These are phyloP conservation scores for Phallusia fumigata DNA, from an alignment of 23 tunicate genomes.

Conservation along the genomic window DNA sequence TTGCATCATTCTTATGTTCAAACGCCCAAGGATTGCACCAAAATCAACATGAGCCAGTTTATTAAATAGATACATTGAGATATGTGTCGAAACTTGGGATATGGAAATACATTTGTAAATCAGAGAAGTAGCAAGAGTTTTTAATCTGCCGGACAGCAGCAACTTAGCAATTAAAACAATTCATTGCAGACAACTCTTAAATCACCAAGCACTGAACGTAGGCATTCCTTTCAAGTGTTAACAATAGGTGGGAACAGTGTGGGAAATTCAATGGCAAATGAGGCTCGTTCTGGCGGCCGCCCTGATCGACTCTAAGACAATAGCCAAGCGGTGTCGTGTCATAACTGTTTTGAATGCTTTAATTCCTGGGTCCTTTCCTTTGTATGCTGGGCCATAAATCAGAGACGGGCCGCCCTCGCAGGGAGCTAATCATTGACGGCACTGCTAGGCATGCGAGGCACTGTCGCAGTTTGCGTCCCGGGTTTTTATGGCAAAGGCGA, in stretches of 20 bases:
- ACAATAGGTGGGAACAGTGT: not conserved
- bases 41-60: no score
- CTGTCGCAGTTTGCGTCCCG: not conserved
- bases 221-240: not conserved
- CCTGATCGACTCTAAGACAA: not conserved
- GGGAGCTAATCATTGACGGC: slow-evolving; percentile 21
- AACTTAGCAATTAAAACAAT: no score
- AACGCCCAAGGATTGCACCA: no score
- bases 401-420: not conserved
- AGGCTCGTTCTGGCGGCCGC: not conserved
- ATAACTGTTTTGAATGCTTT: slow-evolving; percentile 10
- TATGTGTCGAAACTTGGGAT: no score
- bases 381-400: slow-evolving; percentile 28
- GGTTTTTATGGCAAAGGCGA: not conserved
- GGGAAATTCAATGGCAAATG: slow-evolving; percentile 10
- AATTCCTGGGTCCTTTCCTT: slow-evolving; percentile 14
- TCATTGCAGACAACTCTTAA: no score
- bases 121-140: no score
- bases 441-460: not conserved
- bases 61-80: no score
- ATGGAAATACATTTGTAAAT: no score
- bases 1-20: no score
- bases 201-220: no score
- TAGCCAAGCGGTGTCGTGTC: not conserved
- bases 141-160: no score